These are phyloP conservation scores for Aurelia sp. DNA, from an alignment of 30 jellyfish, hydroid and myxozoan genomes.

Conservation along the genomic window DNA sequence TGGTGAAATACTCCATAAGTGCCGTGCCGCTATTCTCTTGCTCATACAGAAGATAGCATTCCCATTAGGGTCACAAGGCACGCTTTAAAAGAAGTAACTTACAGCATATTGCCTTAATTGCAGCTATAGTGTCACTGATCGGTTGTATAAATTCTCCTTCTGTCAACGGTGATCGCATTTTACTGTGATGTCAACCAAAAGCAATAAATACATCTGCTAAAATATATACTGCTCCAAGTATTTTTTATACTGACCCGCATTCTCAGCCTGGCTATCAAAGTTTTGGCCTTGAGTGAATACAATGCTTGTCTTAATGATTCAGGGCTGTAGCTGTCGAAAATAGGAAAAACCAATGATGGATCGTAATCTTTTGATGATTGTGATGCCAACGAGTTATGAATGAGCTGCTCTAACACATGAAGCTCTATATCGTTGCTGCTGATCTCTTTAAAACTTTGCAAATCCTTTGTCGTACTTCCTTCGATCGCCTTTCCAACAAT, in stretches of 20 bases:
- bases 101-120: no score
- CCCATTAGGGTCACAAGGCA: no score
- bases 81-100: no score
- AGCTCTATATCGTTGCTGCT: slow-evolving; percentile 44
- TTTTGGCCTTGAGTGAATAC: slow-evolving; percentile 40
- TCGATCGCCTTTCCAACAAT: slow-evolving; percentile 14
- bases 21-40: no score
- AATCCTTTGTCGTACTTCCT: not conserved
- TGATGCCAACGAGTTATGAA: slow-evolving; percentile 79
- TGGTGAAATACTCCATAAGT: no score
- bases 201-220: no score
- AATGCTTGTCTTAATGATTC: slow-evolving; percentile 50
- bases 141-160: no score
- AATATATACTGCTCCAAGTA: no score
- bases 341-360: slow-evolving; percentile 71
- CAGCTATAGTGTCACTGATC: no score
- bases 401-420: slow-evolving; percentile 48
- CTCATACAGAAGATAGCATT: no score
- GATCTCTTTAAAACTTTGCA: not conserved
- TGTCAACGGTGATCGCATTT: no score
- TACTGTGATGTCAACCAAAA: no score
- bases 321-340: slow-evolving; percentile 67
- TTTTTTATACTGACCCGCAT: slow-evolving; percentile 4
- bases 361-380: slow-evolving; percentile 56
- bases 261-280: slow-evolving; percentile 58